These are phyloP conservation scores for Suillia variegata DNA, from an alignment of 2,888 invertebrate species.

Conservation along the genomic window DNA sequence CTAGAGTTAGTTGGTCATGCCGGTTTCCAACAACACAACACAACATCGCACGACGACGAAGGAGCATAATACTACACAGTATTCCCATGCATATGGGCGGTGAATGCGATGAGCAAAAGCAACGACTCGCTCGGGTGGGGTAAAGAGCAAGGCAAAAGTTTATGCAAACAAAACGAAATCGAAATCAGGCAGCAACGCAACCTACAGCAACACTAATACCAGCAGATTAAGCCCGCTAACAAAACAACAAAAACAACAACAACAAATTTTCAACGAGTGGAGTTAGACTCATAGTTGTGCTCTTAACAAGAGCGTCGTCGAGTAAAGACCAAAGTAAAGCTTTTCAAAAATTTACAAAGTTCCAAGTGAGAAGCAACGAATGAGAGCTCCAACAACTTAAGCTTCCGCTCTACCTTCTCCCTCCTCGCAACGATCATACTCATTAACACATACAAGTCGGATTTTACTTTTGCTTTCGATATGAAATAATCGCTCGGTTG, in stretches of 20 bases:
- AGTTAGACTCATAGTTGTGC: too few species aligned
- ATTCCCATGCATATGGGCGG: too few species aligned
- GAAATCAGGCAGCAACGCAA: not conserved
- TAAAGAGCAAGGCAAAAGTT: constrained; percentile 14
- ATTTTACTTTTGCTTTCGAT: constrained; percentile 61
- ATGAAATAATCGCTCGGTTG: constrained; percentile 51
- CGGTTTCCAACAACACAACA: constrained; percentile 8
- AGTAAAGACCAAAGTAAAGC: too few species aligned
- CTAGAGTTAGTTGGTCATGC: constrained; percentile 18
- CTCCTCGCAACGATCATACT: constrained; percentile 1
- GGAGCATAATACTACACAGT: too few species aligned
- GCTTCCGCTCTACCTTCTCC: not conserved
- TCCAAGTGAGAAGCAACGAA: too few species aligned
- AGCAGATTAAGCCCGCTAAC: not conserved
- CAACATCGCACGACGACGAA: too few species aligned
- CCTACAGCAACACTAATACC: constrained; percentile 19
- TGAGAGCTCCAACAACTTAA: constrained; percentile 20
- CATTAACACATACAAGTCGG: too few species aligned
- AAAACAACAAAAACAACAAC: constrained; percentile 1
- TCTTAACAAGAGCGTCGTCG: too few species aligned
- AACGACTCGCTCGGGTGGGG: too few species aligned
- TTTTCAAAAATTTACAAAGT: too few species aligned
- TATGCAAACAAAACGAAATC: not conserved
- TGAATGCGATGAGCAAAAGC: not conserved
- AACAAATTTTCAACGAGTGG: constrained; percentile 14